A percentile compares a stretch with the other conserved stretches of the same genome.
Evolutionary conservation across 2,797 vertebrate species (phyloP).

Genomic region (Sternotherus odoratus): DNA sequence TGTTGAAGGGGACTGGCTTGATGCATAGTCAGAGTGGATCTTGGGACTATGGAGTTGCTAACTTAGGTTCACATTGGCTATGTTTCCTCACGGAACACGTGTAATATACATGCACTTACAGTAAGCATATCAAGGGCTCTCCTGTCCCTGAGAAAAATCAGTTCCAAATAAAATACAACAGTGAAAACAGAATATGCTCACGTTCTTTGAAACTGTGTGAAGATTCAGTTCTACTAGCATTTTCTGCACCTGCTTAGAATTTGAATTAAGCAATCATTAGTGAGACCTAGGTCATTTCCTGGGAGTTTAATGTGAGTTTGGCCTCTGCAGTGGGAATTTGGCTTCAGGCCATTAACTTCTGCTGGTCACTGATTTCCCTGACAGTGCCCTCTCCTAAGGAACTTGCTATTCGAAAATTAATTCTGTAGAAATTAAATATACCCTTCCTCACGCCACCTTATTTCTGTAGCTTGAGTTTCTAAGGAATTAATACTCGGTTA

Average conservation of each 20-base stretch:
- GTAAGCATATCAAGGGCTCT: neutral
- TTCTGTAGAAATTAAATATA: constrained; percentile 4
- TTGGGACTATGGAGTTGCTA: neutral
- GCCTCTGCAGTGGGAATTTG: neutral
- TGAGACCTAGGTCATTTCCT: constrained; percentile 46
- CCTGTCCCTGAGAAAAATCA: neutral
- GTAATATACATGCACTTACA: neutral
- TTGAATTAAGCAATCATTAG: constrained; percentile 35
- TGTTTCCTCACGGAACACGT: neutral
- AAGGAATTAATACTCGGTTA: neutral
- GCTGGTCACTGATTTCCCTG: constrained; percentile 67
- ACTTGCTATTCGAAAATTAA: neutral
- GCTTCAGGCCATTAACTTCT: constrained; percentile 50
- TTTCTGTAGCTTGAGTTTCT: neutral
- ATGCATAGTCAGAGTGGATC: neutral
- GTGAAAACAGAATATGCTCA: constrained; percentile 16
- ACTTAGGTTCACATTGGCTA: neutral
- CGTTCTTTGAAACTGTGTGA: constrained; percentile 6
- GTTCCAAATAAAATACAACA: neutral
- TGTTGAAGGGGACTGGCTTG: neutral
- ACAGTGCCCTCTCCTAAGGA: constrained; percentile 43
- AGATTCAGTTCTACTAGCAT: neutral
- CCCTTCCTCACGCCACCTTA: constrained; percentile 12
- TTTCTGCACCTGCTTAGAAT: constrained; percentile 17
- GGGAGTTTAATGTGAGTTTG: neutral